A percentile compares a stretch with the other conserved stretches of the same genome.
phyloP scores from a whole-genome alignment of 2,888 invertebrate species.

The Rhabditoides inermis region DNA sequence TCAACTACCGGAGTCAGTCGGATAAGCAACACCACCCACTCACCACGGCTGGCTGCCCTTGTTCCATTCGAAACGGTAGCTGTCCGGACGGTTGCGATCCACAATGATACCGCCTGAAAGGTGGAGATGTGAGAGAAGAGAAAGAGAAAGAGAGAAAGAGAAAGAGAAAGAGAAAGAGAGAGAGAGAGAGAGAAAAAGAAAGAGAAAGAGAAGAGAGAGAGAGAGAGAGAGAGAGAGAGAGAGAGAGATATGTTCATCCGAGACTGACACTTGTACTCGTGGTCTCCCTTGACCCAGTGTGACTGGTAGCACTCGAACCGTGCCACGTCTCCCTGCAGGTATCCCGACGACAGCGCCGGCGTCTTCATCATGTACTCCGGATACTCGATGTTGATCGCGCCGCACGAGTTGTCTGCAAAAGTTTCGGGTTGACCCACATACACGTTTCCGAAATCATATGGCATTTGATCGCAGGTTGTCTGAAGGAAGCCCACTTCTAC shows the following conservation, averaged over 20 bases:
- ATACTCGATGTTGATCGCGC: slow-evolving; percentile 51
- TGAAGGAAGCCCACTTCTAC: neutral
- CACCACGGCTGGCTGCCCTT: too few species aligned
- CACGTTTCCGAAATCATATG: neutral
- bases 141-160: slow-evolving; percentile 1
- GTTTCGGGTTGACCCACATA: neutral
- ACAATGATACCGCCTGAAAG: slow-evolving; percentile 34
- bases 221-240: too few species aligned
- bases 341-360: slow-evolving; percentile 44
- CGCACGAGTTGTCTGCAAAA: slow-evolving; percentile 48
- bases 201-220: neutral
- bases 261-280: slow-evolving; percentile 45
- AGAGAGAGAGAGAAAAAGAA: neutral
- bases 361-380: slow-evolving; percentile 51
- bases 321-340: slow-evolving; percentile 46
- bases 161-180: neutral
- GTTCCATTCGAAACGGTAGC: slow-evolving; percentile 51
- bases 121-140: neutral
- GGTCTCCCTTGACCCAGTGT: slow-evolving; percentile 49
- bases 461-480: neutral
- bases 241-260: neutral
- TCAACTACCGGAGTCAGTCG: too few species aligned
- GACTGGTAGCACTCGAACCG: slow-evolving; percentile 49
- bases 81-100: slow-evolving; percentile 43
- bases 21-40: too few species aligned